Percentiles rank a stretch among this genome's conserved stretches.
phyloP scores from a whole-genome alignment of 2,888 invertebrate genomes.

The Mylabris sibirica region DNA sequence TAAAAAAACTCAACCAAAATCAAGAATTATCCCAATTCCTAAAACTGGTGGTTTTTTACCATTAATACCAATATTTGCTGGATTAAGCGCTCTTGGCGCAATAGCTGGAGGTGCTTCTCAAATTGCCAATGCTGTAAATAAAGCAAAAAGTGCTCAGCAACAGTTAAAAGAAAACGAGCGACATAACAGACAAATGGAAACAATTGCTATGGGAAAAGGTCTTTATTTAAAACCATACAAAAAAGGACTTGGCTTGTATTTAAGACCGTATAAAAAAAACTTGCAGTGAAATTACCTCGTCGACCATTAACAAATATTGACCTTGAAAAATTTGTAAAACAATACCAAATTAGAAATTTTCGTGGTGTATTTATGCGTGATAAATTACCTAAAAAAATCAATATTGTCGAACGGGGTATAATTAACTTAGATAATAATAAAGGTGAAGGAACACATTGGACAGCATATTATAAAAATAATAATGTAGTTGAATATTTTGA shows the following conservation, averaged over 20 bases:
- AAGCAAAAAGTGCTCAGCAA: constrained; percentile 50
- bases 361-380: too few relatives aligned
- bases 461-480: constrained; percentile 28
- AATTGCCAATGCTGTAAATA: constrained; percentile 53
- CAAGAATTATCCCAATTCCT: neutral
- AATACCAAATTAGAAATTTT: constrained; percentile 42
- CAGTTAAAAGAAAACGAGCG: constrained; percentile 49
- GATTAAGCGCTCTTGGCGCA: neutral
- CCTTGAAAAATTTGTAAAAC: constrained; percentile 44
- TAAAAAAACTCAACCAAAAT: neutral
- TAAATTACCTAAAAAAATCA: constrained; percentile 47
- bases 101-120: constrained; percentile 51
- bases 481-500: constrained; percentile 26
- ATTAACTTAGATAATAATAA: constrained; percentile 43
- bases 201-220: constrained; percentile 52
- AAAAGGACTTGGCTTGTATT: constrained; percentile 38
- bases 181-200: constrained; percentile 56
- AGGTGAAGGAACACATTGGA: constrained; percentile 27
- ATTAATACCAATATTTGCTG: constrained; percentile 12
- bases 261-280: constrained; percentile 37
- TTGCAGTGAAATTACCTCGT: constrained; percentile 40
- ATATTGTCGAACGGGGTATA: constrained; percentile 41
- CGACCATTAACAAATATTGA: constrained; percentile 49
- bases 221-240: constrained; percentile 48
- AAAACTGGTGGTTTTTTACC: neutral